Percentiles rank a stretch among this genome's conserved stretches.
These are phyloP conservation scores for Pardalotus punctatus DNA, from an alignment of 2,113 vertebrate genomes.

Conservation along the genomic window DNA sequence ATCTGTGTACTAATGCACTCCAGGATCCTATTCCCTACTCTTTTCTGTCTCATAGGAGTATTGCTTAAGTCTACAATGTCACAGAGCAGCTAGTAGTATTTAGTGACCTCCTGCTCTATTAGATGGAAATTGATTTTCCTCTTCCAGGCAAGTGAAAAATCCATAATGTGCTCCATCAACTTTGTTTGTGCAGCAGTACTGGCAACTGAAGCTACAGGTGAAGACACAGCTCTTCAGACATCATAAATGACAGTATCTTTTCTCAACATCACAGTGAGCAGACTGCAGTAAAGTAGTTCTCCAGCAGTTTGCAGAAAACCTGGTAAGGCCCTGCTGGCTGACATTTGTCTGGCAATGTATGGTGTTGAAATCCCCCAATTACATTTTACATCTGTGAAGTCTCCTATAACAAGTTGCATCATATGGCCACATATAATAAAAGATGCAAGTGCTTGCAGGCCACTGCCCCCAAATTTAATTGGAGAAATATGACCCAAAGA, in stretches of 20 bases:
- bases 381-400: neutral
- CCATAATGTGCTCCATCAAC: conserved; percentile 36
- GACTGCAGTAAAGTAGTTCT: neutral
- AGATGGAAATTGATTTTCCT: conserved; percentile 47
- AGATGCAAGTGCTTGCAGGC: neutral
- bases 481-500: neutral
- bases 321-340: neutral
- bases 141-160: conserved; percentile 25
- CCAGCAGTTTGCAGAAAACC: neutral
- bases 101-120: neutral
- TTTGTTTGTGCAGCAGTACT: neutral
- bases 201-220: neutral
- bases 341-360: neutral
- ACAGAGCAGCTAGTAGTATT: conserved; percentile 1
- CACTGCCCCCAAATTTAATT: neutral
- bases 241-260: neutral
- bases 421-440: neutral
- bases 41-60: neutral
- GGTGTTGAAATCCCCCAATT: neutral
- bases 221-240: neutral
- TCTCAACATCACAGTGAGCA: neutral
- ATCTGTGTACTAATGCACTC: neutral
- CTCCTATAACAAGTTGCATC: neutral
- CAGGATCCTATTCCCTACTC: neutral
- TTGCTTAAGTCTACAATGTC: neutral